Conservation (phyloP, 2,888 invertebrate genomes). For the Andrena camellia region DNA sequence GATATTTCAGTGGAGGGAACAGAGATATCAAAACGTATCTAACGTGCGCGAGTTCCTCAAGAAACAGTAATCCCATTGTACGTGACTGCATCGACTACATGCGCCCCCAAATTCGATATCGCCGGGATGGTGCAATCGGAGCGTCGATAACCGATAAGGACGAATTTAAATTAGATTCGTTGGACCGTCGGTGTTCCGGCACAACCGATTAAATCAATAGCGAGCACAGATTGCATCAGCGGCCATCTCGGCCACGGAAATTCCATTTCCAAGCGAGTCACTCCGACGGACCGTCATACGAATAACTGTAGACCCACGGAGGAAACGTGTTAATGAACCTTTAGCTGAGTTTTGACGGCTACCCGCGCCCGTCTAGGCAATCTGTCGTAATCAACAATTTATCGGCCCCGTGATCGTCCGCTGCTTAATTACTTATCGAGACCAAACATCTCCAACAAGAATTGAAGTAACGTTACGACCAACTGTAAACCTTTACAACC, state of each 20-base stretch:
- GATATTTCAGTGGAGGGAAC: no score
- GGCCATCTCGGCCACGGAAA: conserved; percentile 42
- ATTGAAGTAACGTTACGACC: conserved; percentile 45
- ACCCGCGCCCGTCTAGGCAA: conserved; percentile 6
- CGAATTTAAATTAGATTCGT: conserved; percentile 44
- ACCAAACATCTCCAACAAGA: conserved; percentile 33
- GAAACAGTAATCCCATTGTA: background rate
- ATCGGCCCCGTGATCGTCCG: conserved; percentile 36
- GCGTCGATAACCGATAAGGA: conserved; percentile 21
- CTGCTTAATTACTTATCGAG: conserved; percentile 52
- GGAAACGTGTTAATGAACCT: conserved; percentile 60
- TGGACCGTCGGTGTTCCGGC: conserved; percentile 32
- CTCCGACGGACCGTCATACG: conserved; percentile 21
- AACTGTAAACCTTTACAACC: conserved; percentile 6
- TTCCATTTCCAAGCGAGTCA: conserved; percentile 56
- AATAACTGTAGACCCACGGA: conserved; percentile 13
- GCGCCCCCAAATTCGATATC: conserved; percentile 1
- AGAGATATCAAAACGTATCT: background rate
- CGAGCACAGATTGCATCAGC: conserved; percentile 48
- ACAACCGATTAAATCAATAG: conserved; percentile 43
- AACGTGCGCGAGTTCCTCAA: background rate
- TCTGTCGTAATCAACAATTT: conserved; percentile 51
- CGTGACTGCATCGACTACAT: background rate
- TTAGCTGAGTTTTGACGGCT: conserved; percentile 36
- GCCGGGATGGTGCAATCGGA: background rate